Base-by-base conservation (phyloP, 2,113 vertebrate species). In the Falco punctatus region DNA sequence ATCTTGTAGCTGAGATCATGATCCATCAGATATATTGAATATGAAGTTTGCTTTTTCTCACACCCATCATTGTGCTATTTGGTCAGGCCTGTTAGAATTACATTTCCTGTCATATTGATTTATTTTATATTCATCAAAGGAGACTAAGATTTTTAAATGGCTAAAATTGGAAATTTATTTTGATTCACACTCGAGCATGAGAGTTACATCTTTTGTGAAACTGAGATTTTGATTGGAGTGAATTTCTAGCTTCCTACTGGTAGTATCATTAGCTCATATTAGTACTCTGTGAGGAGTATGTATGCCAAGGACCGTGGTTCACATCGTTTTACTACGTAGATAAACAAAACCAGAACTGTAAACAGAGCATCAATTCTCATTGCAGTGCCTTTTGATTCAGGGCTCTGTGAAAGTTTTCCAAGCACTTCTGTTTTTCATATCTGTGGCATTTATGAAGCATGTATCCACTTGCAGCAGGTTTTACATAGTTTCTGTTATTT, bases 91-190 rank as follows among this genome's bases (percentile, higher is more conserved):
- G 28, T 3, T 54, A 55, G 62, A 55, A 75, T 70, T 75, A 32
- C 32, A 35, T 84, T 75, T 80, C 57, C 40, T 84, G 57, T 71
- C n/a, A 21, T 55, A 58, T 8, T 71, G 48, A 74, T 90, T 91
- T 67, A 74, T 81, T 93, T 81, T 90, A 28, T 22, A 48, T 79
- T 97, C n/a, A n/a, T 74, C 81, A 95, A 90, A 72, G 65, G 11
- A 66, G 14, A 51, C 19, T 26, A 55, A 72, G 24, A n/a, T 75
- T 93, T 90, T 91, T 10, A 67, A 67, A 74, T 87, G 6, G n/a
- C 32, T 59, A 71, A 71, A 87, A 87, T 48, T 85, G 44, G n/a
- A 71, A 74, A 75, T 61, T 22, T 30, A 71, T 79, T 77, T 61
- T 89, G 59, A 79, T 91, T 92, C 52, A 84, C 30, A 71, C 35